Evolutionary conservation across 2,113 vertebrate species (phyloP).

Genomic region (Tricholaema leucomelas): DNA sequence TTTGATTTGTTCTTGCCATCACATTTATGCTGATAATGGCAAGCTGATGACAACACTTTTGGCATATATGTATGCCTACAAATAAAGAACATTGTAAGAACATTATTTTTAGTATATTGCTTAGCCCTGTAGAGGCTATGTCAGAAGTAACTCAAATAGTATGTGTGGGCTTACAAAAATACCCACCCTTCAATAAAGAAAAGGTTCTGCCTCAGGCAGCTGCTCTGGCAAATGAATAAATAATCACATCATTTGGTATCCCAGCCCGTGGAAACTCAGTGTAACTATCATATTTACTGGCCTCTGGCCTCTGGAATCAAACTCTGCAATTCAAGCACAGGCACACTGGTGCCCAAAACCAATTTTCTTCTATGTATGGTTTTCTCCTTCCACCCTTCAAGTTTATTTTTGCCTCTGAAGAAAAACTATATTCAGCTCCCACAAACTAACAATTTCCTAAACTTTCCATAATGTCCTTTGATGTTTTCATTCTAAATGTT

Average conservation of each 20-base stretch:
- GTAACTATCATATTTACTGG: constrained; percentile 36
- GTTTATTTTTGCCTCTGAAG: constrained; percentile 26
- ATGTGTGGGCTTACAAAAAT: constrained; percentile 21
- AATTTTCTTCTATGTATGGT: neutral
- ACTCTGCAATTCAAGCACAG: constrained; percentile 10
- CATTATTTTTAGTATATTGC: neutral
- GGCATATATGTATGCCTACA: neutral
- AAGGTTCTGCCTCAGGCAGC: neutral
- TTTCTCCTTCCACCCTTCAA: neutral
- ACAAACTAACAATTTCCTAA: constrained; percentile 1
- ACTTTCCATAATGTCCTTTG: neutral
- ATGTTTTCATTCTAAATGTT: constrained; percentile 1
- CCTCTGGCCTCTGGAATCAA: constrained; percentile 49
- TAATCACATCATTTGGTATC: constrained; percentile 1
- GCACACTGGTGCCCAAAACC: neutral
- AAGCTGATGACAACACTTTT: neutral
- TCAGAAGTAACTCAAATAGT: constrained; percentile 2
- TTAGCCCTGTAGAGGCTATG: neutral
- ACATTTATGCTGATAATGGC: neutral
- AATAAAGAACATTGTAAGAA: neutral
- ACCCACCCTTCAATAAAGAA: neutral
- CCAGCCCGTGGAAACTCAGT: constrained; percentile 33
- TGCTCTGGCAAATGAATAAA: constrained; percentile 19
- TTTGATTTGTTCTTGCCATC: neutral
- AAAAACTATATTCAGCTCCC: neutral